phyloP scores from a whole-genome alignment of 2,113 vertebrate genomes.

The Empidonax traillii region DNA sequence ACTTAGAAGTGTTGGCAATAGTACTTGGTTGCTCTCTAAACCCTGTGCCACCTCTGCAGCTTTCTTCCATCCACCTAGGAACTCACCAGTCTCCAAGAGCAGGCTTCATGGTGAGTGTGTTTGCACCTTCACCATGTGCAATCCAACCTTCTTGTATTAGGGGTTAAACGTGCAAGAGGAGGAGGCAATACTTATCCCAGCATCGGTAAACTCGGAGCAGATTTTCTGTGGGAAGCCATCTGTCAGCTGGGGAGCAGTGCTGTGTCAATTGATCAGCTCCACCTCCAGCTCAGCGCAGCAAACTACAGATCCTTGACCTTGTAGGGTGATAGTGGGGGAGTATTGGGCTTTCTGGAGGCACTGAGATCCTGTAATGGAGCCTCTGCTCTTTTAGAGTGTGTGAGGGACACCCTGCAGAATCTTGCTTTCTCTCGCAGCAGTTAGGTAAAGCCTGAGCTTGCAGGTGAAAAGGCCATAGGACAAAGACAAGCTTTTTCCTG shows the following conservation, averaged over 20 bases:
- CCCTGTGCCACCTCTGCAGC: not conserved
- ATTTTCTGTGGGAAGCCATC: slow-evolving; percentile 66
- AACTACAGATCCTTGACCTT: slow-evolving; percentile 41
- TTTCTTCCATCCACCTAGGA: not conserved
- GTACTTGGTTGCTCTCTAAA: not conserved
- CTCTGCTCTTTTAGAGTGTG: not conserved
- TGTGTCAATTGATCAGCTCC: slow-evolving; percentile 55
- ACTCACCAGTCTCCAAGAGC: not conserved
- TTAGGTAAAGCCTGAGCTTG: not conserved
- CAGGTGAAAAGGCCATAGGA: not conserved
- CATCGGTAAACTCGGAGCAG: not conserved
- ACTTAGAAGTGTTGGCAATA: not conserved
- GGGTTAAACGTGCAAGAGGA: not conserved
- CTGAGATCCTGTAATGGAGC: not conserved
- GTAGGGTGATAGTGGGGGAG: not conserved
- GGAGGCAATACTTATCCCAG: slow-evolving; percentile 30
- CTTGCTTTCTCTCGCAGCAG: not conserved
- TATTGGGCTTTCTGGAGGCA: not conserved
- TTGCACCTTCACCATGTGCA: not conserved
- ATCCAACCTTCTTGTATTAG: not conserved
- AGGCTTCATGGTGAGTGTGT: not conserved
- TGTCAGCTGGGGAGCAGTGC: slow-evolving; percentile 34
- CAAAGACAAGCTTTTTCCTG: not conserved
- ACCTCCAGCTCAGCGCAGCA: slow-evolving; percentile 16
- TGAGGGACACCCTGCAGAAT: not conserved